Evolutionary conservation across 2,888 invertebrate species (phyloP).

Genomic region (Dyspetes luteomarginatus): DNA sequence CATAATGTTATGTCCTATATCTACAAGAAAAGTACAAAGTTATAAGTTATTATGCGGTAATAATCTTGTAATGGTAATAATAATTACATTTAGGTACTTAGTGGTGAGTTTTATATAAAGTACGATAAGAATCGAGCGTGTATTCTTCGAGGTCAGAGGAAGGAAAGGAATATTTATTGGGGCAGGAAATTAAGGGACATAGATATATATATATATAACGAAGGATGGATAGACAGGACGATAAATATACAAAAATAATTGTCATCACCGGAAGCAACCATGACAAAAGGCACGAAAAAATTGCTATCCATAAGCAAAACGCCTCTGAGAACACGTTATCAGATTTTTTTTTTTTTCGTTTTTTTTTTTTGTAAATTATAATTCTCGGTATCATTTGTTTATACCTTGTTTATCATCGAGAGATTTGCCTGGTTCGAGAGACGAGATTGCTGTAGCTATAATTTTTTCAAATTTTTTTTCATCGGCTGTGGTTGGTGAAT

Average conservation of each 20-base stretch:
- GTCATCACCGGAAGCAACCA: conserved; percentile 79
- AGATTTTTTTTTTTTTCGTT: conserved; percentile 23
- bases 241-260: conserved; percentile 69
- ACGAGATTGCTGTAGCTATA: conserved; percentile 28
- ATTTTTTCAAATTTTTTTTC: conserved; percentile 54
- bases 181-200: conserved; percentile 13
- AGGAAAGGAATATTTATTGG: conserved; percentile 9
- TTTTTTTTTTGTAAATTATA: conserved; percentile 27
- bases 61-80: conserved; percentile 68
- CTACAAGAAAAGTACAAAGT: conserved; percentile 83
- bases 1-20: conserved; percentile 79
- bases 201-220: conserved; percentile 2
- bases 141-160: conserved; percentile 19
- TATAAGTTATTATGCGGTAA: conserved; percentile 77
- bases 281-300: conserved; percentile 81
- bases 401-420: conserved; percentile 24
- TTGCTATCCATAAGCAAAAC: conserved; percentile 77
- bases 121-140: conserved; percentile 66
- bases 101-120: conserved; percentile 56
- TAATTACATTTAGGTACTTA: conserved; percentile 66
- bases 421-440: neutral
- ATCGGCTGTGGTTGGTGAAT: conserved; percentile 30
- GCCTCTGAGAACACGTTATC: conserved; percentile 58
- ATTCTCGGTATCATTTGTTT: conserved; percentile 33
- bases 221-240: conserved; percentile 1